phyloP scores from a whole-genome alignment of 2,113 vertebrate genomes.

The Silurus glanis region DNA sequence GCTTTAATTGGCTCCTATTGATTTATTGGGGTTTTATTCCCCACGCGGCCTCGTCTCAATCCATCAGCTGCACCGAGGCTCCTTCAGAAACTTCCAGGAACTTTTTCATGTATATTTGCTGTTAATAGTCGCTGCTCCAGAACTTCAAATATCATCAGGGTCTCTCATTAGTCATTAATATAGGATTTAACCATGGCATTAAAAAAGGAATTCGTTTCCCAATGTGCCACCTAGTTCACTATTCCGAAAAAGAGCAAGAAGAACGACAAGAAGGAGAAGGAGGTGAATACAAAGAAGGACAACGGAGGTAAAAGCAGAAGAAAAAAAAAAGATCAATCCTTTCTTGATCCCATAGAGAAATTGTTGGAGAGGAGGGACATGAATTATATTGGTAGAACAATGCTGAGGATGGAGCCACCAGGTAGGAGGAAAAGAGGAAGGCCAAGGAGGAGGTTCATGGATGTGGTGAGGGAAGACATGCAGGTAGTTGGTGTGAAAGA shows the following conservation, averaged over 20 bases:
- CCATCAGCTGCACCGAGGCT: not conserved
- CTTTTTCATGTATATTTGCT: not conserved
- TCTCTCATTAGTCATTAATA: not conserved
- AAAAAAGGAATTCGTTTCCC: not conserved
- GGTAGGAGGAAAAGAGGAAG: too few species aligned
- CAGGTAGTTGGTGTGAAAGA: too few species aligned
- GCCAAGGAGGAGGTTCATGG: too few species aligned
- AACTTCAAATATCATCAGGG: not conserved
- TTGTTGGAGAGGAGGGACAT: too few species aligned
- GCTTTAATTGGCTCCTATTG: slow-evolving; percentile 14
- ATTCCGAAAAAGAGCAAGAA: not conserved
- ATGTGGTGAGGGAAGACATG: too few species aligned
- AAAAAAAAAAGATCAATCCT: too few species aligned
- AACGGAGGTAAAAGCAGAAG: too few species aligned
- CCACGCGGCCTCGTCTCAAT: not conserved
- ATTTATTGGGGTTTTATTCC: not conserved
- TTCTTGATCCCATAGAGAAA: too few species aligned
- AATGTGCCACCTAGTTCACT: not conserved
- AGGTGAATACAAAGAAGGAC: too few species aligned
- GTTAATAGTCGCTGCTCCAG: not conserved
- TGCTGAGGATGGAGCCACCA: too few species aligned
- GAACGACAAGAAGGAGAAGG: too few species aligned
- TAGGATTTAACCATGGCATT: not conserved
- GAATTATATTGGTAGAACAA: too few species aligned
- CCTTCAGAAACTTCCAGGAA: not conserved